Evolutionary conservation across 2,888 invertebrate species (phyloP).

Genomic region (Fissipunctia ypsillon): DNA sequence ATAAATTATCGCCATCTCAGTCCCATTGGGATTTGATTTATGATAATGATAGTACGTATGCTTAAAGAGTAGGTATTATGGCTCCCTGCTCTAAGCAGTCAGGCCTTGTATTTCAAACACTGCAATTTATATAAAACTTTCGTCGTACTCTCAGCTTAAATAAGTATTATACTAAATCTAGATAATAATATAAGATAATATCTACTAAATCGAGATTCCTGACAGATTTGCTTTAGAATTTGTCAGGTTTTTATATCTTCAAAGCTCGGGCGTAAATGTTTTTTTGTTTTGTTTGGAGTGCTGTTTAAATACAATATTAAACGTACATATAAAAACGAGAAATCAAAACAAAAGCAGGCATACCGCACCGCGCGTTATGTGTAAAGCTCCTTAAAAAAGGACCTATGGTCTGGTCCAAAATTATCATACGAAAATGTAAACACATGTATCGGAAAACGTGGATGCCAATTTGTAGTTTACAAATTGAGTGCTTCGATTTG

Average conservation of each 20-base stretch:
- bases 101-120: not conserved
- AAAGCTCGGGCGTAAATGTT: too few species aligned
- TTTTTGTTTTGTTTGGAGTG: not conserved
- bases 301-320: not conserved
- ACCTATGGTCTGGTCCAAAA: not conserved
- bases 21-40: slow-evolving; percentile 46
- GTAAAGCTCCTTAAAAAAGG: not conserved
- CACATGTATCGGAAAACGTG: not conserved
- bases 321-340: not conserved
- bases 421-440: not conserved
- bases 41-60: slow-evolving; percentile 34
- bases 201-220: slow-evolving; percentile 1
- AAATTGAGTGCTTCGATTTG: not conserved
- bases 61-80: slow-evolving; percentile 2
- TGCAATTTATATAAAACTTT: slow-evolving; percentile 19
- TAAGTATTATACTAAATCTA: slow-evolving; percentile 8
- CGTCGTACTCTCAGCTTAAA: slow-evolving; percentile 4
- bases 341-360: not conserved
- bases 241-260: slow-evolving; percentile 1
- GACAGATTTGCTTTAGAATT: not conserved
- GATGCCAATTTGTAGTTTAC: not conserved
- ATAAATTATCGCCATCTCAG: slow-evolving; percentile 48
- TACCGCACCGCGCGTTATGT: not conserved
- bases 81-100: not conserved
- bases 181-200: too few species aligned